Percentiles rank a stretch among this genome's conserved stretches.
Conservation (phyloP, 2,113 vertebrate genomes). For the Synodontis membranacea region DNA sequence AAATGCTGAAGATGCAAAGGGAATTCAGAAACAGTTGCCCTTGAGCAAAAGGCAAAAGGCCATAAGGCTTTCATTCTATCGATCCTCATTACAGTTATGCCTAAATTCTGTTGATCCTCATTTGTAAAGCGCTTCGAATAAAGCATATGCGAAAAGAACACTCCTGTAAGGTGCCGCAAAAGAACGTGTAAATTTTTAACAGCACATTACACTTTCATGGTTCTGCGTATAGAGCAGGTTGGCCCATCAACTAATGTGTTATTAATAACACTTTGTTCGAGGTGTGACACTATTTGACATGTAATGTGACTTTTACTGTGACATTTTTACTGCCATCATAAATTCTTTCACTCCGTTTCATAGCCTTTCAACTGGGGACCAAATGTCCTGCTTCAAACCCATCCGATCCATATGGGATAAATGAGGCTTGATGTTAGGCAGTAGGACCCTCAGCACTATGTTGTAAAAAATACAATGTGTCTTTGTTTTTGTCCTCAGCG, state of each 20-base stretch:
- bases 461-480: not conserved
- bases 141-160: not conserved
- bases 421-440: not conserved
- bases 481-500: conserved; percentile 66
- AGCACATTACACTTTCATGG: not conserved
- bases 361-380: not conserved
- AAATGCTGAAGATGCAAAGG: not conserved
- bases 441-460: not conserved
- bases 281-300: not conserved
- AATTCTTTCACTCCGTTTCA: not conserved
- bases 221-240: not conserved
- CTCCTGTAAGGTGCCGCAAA: too few species aligned
- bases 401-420: not conserved
- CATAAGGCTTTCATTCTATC: too few species aligned
- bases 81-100: too few species aligned
- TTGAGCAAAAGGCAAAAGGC: not conserved
- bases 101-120: not conserved
- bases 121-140: not conserved
- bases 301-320: not conserved
- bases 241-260: not conserved
- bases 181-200: not conserved
- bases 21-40: not conserved
- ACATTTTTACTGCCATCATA: not conserved
- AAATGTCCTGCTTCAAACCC: not conserved
- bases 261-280: not conserved